Evolutionary conservation across 2,797 vertebrate species (phyloP).

Genomic region (Craterocephalus amniculus): DNA sequence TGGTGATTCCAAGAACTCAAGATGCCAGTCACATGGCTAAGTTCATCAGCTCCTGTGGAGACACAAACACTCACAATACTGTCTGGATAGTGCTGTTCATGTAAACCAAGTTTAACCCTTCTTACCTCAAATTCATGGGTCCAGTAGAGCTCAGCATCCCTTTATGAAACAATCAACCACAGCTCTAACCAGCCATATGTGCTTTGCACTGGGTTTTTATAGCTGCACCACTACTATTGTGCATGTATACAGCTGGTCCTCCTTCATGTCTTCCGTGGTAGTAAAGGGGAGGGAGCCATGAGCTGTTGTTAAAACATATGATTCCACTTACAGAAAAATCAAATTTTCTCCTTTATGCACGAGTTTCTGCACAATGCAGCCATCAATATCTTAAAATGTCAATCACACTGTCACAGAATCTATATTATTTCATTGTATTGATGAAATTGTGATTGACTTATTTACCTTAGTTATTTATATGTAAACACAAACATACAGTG

Average conservation of each 20-base stretch:
- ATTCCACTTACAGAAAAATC: not conserved
- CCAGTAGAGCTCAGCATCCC: not conserved
- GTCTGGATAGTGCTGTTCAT: not conserved
- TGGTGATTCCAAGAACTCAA: constrained; percentile 5
- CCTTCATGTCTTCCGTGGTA: not conserved
- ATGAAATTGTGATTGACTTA: not conserved
- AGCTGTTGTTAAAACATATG: not conserved
- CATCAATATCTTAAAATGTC: too few relatives aligned
- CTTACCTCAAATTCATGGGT: not conserved
- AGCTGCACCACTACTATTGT: not conserved
- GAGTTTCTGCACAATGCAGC: not conserved
- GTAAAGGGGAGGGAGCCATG: not conserved
- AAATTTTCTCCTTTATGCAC: too few relatives aligned
- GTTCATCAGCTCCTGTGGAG: not conserved
- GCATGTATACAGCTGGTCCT: not conserved
- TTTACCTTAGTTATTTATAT: too few relatives aligned
- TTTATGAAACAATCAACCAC: not conserved
- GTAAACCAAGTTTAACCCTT: not conserved
- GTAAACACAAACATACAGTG: too few relatives aligned
- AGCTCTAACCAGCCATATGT: not conserved
- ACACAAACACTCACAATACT: not conserved
- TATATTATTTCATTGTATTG: not conserved
- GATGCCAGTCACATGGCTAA: constrained; percentile 9
- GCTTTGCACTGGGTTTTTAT: not conserved
- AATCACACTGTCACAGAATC: too few relatives aligned